These are phyloP conservation scores for Coregonus clupeaformis DNA, from an alignment of 2,113 vertebrate genomes.

Conservation along the genomic window DNA sequence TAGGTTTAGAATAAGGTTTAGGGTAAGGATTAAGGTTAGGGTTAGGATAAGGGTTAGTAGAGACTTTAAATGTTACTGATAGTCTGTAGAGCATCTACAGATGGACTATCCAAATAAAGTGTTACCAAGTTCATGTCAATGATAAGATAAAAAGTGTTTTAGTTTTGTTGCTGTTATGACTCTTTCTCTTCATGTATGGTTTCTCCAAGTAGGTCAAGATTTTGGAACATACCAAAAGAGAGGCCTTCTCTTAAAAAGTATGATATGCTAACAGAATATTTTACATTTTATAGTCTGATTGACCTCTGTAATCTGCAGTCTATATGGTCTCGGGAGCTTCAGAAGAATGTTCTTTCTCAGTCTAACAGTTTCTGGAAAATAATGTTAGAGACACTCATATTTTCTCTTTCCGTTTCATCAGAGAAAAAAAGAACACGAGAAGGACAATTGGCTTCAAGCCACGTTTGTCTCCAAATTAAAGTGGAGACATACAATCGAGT, in stretches of 20 bases:
- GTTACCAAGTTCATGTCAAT: too few species aligned
- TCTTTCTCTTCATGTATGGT: not conserved
- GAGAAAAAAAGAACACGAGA: constrained; percentile 41
- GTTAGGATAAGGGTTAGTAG: too few species aligned
- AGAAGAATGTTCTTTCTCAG: constrained; percentile 7
- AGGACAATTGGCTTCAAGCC: constrained; percentile 61
- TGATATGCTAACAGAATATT: too few species aligned
- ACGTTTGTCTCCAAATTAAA: constrained; percentile 12
- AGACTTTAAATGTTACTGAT: too few species aligned
- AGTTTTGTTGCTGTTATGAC: not conserved
- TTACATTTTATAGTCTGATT: too few species aligned
- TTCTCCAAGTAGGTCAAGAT: not conserved
- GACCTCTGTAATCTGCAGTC: too few species aligned
- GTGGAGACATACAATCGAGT: constrained; percentile 30
- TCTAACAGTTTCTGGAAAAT: constrained; percentile 50
- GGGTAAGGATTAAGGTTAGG: too few species aligned
- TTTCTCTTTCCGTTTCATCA: constrained; percentile 58
- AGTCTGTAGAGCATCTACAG: too few species aligned
- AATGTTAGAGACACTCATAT: constrained; percentile 49
- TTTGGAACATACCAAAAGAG: not conserved
- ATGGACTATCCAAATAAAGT: too few species aligned
- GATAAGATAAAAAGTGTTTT: too few species aligned
- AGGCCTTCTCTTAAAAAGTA: not conserved
- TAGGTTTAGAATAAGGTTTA: too few species aligned
- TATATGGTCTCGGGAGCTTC: too few species aligned